These are phyloP conservation scores for Sebastes alutus DNA, from an alignment of 2,797 vertebrate species.

Conservation along the genomic window DNA sequence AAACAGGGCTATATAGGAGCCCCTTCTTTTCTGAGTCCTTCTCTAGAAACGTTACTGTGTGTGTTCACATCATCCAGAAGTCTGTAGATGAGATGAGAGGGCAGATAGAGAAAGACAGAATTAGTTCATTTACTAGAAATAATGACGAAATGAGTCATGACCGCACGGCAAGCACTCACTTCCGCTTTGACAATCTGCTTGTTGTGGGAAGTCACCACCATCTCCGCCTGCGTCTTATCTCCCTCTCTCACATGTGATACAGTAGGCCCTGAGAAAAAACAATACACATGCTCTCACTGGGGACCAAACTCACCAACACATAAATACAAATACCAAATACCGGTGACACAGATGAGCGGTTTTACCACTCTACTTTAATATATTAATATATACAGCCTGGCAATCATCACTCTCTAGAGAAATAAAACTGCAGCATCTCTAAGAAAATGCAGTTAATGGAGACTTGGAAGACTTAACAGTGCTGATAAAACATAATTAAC, in stretches of 20 bases:
- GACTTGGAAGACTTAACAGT: not conserved
- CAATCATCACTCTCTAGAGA: not conserved
- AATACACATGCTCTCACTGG: not conserved
- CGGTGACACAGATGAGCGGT: not conserved
- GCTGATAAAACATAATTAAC: not conserved
- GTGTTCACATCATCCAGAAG: not conserved
- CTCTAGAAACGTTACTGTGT: not conserved
- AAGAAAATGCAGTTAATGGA: not conserved
- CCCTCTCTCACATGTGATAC: constrained; percentile 26
- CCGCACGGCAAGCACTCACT: constrained; percentile 20
- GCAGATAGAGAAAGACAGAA: not conserved
- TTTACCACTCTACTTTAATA: not conserved
- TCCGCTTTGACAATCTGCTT: constrained; percentile 34
- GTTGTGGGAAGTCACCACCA: constrained; percentile 53
- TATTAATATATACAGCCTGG: not conserved
- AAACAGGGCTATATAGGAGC: rapidly evolving
- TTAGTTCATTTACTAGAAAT: constrained; percentile 60
- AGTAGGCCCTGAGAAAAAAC: not conserved
- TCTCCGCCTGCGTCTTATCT: constrained; percentile 48
- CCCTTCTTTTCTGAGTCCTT: not conserved
- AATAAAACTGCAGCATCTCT: not conserved
- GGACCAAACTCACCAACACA: not conserved
- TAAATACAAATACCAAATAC: not conserved
- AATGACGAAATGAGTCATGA: constrained; percentile 56
- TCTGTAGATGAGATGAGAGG: not conserved